phyloP scores from a whole-genome alignment of 2,113 vertebrate species.

The Protobothrops flavoviridis region DNA sequence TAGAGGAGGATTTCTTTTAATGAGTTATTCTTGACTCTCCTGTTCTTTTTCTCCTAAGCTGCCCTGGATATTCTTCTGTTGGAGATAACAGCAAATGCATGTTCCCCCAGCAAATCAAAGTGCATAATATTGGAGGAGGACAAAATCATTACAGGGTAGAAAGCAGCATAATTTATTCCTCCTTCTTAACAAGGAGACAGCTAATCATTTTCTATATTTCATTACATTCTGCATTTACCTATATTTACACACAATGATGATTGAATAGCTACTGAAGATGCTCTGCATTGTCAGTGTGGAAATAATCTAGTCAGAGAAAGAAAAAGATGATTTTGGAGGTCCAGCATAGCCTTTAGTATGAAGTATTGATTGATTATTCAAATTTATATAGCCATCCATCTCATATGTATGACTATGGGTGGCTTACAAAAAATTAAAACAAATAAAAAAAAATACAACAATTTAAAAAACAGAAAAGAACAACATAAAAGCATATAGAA shows the following conservation, averaged over 20 bases:
- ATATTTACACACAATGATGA: not conserved
- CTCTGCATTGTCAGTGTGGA: not conserved
- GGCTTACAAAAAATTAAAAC: too few species aligned
- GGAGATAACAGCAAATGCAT: not conserved
- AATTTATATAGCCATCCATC: too few species aligned
- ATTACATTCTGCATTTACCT: not conserved
- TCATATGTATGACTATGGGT: too few species aligned
- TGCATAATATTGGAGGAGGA: not conserved
- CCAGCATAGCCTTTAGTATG: too few species aligned
- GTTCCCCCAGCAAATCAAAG: not conserved
- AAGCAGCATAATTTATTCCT: not conserved
- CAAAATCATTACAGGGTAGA: not conserved
- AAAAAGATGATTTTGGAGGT: too few species aligned
- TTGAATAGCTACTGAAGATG: not conserved
- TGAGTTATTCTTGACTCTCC: not conserved
- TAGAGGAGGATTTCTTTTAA: not conserved
- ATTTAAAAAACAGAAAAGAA: too few species aligned
- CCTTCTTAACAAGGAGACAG: not conserved
- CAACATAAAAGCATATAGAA: too few species aligned
- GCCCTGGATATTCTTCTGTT: not conserved
- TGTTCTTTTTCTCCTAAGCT: not conserved
- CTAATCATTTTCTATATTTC: not conserved
- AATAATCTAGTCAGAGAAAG: not conserved
- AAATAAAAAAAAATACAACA: too few species aligned
- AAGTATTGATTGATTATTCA: too few species aligned